Base-by-base conservation (phyloP, 37 sponge, comb jelly and placozoan genomes). In the Geodia barretti region DNA sequence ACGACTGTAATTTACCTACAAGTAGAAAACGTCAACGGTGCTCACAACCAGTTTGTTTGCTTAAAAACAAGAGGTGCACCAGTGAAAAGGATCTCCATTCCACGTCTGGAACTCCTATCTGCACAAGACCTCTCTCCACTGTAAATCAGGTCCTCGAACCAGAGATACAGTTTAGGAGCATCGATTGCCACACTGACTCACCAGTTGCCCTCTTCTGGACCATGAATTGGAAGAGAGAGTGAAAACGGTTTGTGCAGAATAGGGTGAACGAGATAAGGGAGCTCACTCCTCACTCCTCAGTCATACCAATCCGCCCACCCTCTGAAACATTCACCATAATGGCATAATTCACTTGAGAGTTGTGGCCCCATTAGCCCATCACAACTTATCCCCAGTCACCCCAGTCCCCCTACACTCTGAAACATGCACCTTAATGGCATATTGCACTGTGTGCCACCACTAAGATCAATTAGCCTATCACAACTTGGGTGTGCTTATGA, bases 171-270 rank as follows among this genome's bases (percentile, higher is more conserved):
- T 62, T 81, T 34, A 31, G 25, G 24, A 35, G 43, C 29, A 37
- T 63, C n/a, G 17, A 11, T 3, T 83, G 76, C 28, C 75, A 31
- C 35, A 83, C 76, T n/a, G 76, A 83, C 37, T 82, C 83, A 37
- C 54, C 72, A 28, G 83, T 82, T 11, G 74, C 83, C 2, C 74
- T 82, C 5, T 72, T 26, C 41, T 82, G 83, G 83, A 82, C 73
- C 63, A 74, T 3, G 39, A 64, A 64, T 25, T 7, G 2, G 0
- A 59, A 62, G 8, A 79, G 41, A 34, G 80, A 79, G 29, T 79
- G 80, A 70, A 63, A 68, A 38, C 69, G n/a, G 31, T 83, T 83
- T 65, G 84, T 83, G 23, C 30, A 75, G 25, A 83, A 83, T 54
- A 14, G 84, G 1, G 76, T 74, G 25, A 33, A 39, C 5, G 68